phyloP scores from a whole-genome alignment of 2,797 vertebrate species.

The Siniperca obscura region DNA sequence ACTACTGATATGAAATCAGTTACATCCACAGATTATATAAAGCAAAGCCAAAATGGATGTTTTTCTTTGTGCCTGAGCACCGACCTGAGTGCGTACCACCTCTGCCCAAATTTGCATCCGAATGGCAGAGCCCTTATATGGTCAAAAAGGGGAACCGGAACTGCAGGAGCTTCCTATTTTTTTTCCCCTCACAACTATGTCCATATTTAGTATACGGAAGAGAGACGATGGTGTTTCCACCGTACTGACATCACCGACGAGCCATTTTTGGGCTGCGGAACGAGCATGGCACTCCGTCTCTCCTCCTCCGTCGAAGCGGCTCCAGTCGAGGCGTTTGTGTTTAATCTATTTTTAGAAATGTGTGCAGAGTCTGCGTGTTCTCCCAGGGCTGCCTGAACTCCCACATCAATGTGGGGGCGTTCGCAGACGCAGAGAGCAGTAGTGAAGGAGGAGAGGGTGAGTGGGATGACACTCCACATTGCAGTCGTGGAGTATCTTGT shows the following conservation, averaged over 20 bases:
- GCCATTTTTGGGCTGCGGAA: conserved; percentile 77
- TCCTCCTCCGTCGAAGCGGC: conserved; percentile 42
- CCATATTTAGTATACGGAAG: conserved; percentile 77
- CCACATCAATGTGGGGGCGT: conserved; percentile 71
- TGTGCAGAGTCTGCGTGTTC: conserved; percentile 69
- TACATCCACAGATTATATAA: neutral
- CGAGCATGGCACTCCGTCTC: conserved; percentile 38
- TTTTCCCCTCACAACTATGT: conserved; percentile 15
- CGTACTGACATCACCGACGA: conserved; percentile 76
- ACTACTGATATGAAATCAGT: neutral
- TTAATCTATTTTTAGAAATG: conserved; percentile 82
- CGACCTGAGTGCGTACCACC: conserved; percentile 23
- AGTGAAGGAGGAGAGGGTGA: conserved; percentile 50
- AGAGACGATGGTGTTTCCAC: conserved; percentile 55
- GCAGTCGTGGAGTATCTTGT: conserved; percentile 24
- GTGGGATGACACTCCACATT: conserved; percentile 52
- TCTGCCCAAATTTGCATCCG: conserved; percentile 47
- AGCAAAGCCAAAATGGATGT: neutral
- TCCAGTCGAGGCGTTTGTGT: conserved; percentile 63
- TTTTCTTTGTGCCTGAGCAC: conserved; percentile 12
- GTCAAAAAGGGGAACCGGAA: conserved; percentile 74
- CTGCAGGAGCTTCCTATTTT: conserved; percentile 77
- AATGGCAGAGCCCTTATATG: conserved; percentile 70
- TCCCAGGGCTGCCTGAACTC: conserved; percentile 75
- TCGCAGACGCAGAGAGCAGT: conserved; percentile 44